Evolutionary conservation across 1,140 invertebrate species (phyloP), one percentile per base, ranked within the genome.

Genomic region (Drosophila parvula): DNA sequence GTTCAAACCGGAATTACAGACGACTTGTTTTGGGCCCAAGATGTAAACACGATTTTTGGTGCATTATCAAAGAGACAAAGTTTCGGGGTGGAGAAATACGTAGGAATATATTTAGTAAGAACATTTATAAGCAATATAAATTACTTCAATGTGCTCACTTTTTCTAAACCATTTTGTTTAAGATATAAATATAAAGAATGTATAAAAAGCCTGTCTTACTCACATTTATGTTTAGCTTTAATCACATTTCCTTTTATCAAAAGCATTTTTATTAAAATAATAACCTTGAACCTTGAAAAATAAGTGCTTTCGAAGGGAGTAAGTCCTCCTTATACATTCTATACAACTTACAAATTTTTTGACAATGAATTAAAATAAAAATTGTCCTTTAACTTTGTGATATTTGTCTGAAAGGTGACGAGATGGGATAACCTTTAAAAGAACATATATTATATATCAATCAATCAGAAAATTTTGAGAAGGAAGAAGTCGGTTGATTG

Each of bases 1-100:
- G 51, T 34, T 65, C 5, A 45, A 79, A 75, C 74, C 75, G 79
- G 78, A 76, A 76, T 81, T 68, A 56, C 57, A 55, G 30, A 27
- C 18, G 43, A 75, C 58, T 68, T 64, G 18, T 12, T 50, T 50
- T 47, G 4, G 50, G 59, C 55, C 45, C 18, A 53, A 74, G n/a
- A 28, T 71, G 27, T 27, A 59, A 70, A 67, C 34, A 32, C 43
- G 5, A 48, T 32, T 40, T 32, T 5, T 5, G 32, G 28, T 67
- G 60, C 34, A 65, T 12, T 65, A 34, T 45, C 0, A n/a, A 22
- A 65, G 34, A 38, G 4, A 32, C 12, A 14, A 40, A 34, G 2
- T 16, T 69, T 32, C n/a, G 18, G 9, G 12, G 12, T 28, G 5
- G 6, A 14, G 4, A 32, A 40, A 4, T 3, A 47, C 5, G 6